Base-by-base conservation (phyloP, 1,140 invertebrate species). In the Steinernema khuongi region DNA sequence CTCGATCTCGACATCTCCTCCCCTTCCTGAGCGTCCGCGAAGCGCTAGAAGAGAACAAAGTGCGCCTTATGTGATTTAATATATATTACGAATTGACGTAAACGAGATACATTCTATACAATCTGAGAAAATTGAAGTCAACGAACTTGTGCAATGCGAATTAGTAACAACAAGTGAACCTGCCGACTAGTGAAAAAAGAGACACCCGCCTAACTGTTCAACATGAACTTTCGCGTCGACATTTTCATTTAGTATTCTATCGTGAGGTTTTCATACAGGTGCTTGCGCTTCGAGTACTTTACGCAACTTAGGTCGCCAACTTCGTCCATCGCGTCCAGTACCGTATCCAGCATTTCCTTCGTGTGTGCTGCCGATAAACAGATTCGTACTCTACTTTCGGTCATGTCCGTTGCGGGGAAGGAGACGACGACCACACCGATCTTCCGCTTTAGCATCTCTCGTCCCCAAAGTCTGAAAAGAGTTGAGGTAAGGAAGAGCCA, bases 361-460 rank as follows among this genome's bases (percentile, higher is more conserved):
- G 94, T 94, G 86, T 99, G 96, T 26, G 93, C 91, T 44, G 96
- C 95, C 31, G 94, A 97, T 41, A 99, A 86, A 85, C 96, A 99
- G 87, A 99, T 96, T 79, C 96, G 87, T 76, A 94, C 94, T 83
- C 81, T 71, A 60, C 79, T 81, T 75, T 85, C 91, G 88, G 94
- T 92, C 70, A 99, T 89, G 50, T 94, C 92, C n/a, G 96, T 98
- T 31, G 96, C 96, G 70, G 97, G 96, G 88, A 96, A 99, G 72
- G 94, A 94, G 72, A 98, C 96, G 72, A 96, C 94, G 1, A 98
- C 96, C 14, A 91, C 91, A 26, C 94, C 96, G 72, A 99, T 91
- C 68, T 93, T 91, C 73, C 90, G 87, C 74, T 90, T 90, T 69
- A 91, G 90, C 81, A 96, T 88, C 74, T 90, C 90, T 80, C 94